Evolutionary conservation across 2,113 vertebrate genomes (phyloP).

Genomic region (Malurus melanocephalus): DNA sequence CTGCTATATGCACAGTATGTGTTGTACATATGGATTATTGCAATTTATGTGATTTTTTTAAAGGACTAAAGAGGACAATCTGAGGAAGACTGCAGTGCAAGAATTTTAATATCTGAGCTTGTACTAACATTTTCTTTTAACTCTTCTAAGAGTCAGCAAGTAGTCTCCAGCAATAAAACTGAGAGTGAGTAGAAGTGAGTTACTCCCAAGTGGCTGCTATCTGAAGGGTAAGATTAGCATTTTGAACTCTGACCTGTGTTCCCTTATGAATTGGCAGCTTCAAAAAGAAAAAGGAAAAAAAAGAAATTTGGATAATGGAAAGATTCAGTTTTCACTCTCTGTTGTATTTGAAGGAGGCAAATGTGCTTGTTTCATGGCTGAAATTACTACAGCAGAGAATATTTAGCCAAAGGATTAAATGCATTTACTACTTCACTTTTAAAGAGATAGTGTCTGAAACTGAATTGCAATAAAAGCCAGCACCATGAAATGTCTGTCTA

Average conservation of each 20-base stretch:
- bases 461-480: not conserved
- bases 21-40: not conserved
- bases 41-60: not conserved
- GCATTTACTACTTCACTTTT: not conserved
- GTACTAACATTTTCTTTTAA: not conserved
- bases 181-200: not conserved
- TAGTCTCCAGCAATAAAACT: slow-evolving; percentile 16
- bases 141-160: not conserved
- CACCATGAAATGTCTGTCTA: not conserved
- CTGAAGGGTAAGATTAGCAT: slow-evolving; percentile 17
- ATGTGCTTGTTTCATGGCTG: not conserved
- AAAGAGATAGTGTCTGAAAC: not conserved
- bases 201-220: slow-evolving; percentile 20
- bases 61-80: not conserved
- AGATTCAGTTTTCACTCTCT: not conserved
- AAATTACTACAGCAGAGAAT: not conserved
- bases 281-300: not conserved
- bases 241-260: slow-evolving; percentile 41
- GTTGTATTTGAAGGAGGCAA: not conserved
- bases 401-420: not conserved
- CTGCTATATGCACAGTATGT: rapidly evolving
- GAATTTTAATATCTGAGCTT: not conserved
- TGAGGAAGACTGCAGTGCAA: not conserved
- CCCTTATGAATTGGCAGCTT: slow-evolving; percentile 22
- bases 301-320: not conserved